phyloP scores from a whole-genome alignment of 2,113 vertebrate genomes.

The Pangasianodon gigas region DNA sequence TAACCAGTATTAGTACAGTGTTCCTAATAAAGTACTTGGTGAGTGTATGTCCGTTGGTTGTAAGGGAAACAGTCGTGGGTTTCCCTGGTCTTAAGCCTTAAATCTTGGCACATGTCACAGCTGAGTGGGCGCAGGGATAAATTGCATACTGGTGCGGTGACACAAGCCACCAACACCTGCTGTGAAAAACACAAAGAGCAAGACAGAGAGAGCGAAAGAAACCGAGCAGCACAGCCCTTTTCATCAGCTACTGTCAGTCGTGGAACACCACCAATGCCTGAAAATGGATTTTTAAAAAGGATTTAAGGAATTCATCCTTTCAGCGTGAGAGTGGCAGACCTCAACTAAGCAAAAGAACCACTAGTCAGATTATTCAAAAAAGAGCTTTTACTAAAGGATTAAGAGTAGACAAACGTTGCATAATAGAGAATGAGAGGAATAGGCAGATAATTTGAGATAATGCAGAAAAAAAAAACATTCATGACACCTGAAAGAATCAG shows the following conservation, averaged over 20 bases:
- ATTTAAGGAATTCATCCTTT: constrained; percentile 4
- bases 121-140: constrained; percentile 52
- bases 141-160: constrained; percentile 53
- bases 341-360: not conserved
- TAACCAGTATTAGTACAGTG: not conserved
- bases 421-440: not conserved
- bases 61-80: not conserved
- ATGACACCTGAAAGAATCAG: constrained; percentile 1
- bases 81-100: constrained; percentile 50
- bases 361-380: not conserved
- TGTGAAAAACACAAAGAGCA: not conserved
- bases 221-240: not conserved
- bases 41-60: constrained; percentile 20
- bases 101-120: constrained; percentile 56
- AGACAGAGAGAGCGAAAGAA: constrained; percentile 29
- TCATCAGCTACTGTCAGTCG: constrained; percentile 27
- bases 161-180: not conserved
- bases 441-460: constrained; percentile 5
- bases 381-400: not conserved
- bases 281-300: not conserved
- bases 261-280: constrained; percentile 20
- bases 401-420: constrained; percentile 9
- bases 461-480: not conserved
- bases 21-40: not conserved
- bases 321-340: not conserved